Percentiles rank a stretch among this genome's conserved stretches.
Conservation (phyloP, 2,797 vertebrate genomes). For the Acanthis flammea region DNA sequence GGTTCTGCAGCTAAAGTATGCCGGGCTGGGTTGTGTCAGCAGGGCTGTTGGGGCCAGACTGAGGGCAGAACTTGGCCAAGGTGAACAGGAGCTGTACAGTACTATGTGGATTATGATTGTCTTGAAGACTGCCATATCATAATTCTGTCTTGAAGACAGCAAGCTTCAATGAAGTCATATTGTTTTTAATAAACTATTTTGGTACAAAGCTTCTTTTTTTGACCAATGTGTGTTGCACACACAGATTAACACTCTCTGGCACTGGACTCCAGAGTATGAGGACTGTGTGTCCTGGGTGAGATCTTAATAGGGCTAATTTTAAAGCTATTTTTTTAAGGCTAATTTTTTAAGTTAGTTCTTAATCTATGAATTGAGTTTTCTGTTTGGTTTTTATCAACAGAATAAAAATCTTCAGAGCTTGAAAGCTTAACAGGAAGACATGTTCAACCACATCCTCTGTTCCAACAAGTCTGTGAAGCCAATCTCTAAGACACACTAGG, state of each 20-base stretch:
- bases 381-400: neutral
- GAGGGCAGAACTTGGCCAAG: neutral
- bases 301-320: neutral
- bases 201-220: constrained; percentile 52
- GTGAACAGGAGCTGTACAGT: neutral
- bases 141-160: constrained; percentile 67
- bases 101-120: neutral
- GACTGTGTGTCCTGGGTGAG: neutral
- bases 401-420: neutral
- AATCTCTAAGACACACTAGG: fast-evolving
- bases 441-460: neutral
- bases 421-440: neutral
- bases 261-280: neutral
- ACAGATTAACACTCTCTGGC: fast-evolving
- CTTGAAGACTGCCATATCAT: constrained; percentile 35
- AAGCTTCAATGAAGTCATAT: constrained; percentile 71
- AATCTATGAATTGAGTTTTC: neutral
- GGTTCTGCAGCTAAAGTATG: neutral
- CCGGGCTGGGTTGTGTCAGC: neutral
- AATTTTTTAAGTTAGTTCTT: neutral
- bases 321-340: neutral
- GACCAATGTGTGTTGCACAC: neutral
- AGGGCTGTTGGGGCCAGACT: neutral
- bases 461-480: neutral
- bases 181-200: constrained; percentile 81